Percentiles rank a stretch among this genome's conserved stretches.
These are phyloP conservation scores for Drosophila tani DNA, from an alignment of 1,140 invertebrate genomes.

Conservation along the genomic window DNA sequence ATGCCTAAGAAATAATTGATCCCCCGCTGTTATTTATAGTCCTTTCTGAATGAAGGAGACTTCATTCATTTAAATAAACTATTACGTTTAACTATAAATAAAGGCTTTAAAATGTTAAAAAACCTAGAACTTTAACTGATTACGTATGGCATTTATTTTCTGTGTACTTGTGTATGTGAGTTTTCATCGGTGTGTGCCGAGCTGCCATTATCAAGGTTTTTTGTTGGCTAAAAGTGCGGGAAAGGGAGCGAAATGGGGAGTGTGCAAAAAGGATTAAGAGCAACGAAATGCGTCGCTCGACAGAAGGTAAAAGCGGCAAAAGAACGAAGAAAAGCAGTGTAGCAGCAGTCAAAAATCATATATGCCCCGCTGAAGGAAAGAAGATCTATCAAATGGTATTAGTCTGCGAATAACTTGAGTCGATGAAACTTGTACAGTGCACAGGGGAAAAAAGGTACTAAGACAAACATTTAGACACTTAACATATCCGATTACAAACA, in stretches of 20 bases:
- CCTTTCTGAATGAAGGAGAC: not conserved
- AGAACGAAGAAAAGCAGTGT: constrained; percentile 24
- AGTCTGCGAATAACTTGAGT: constrained; percentile 25
- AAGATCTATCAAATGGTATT: constrained; percentile 53
- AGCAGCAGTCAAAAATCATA: constrained; percentile 42
- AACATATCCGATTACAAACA: not conserved
- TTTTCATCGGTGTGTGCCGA: constrained; percentile 28
- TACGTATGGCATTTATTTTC: not conserved
- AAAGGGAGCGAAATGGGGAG: constrained; percentile 23
- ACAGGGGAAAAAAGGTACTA: not conserved
- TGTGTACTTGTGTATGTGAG: constrained; percentile 5
- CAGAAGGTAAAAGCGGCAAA: constrained; percentile 61
- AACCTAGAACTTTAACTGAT: not conserved
- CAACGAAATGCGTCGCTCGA: constrained; percentile 63
- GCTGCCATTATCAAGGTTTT: constrained; percentile 78
- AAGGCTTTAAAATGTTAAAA: too few species aligned
- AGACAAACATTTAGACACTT: not conserved
- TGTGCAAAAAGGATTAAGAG: constrained; percentile 75
- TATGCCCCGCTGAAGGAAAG: constrained; percentile 25
- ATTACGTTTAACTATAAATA: not conserved
- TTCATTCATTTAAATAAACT: not conserved
- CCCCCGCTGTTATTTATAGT: too few species aligned
- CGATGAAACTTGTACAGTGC: constrained; percentile 12
- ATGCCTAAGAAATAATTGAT: not conserved
- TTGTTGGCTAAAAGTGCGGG: constrained; percentile 53